Evolutionary conservation across 1,140 invertebrate species (phyloP), one percentile per base, ranked within the genome.

Genomic region (Papilio aristodemus): DNA sequence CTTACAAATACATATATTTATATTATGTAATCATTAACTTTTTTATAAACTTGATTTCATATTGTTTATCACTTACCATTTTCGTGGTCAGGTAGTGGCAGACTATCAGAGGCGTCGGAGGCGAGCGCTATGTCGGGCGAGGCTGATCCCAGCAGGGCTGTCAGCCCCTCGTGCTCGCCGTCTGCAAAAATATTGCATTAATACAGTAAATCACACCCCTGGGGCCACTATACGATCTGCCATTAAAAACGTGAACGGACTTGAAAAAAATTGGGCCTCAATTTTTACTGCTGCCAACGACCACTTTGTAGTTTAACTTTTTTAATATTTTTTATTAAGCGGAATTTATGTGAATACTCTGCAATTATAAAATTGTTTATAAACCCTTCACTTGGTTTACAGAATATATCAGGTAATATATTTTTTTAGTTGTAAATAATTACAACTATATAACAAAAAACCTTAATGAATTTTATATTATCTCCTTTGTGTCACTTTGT

Each of bases 101-200:
- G 77, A 60, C 89, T 89, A 73, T 91, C 84, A 22, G 89, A 89
- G 4, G 84, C 81, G 68, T 91, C 89, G 25, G 89, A 91, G 19
- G 86, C 85, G 6, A 87, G 76, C 10, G 86, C 86, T 43, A 88
- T 60, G 60, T 90, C 87, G 13, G 87, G 87, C 1, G 89, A 91
- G 0, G 85, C 72, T 0, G 84, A 77, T 9, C 87, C 87, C 70
- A 91, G 74, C 10, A 91, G 63, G 7, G 86, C 85, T 58, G 81
- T 79, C 58, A 91, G 73, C 3, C 85, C 86, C 39, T 84, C 82
- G 69, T 84, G 83, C 69, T 90, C 89, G 50, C 85, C 84, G 76
- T 85, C 84, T 89, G 81, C 19, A 76, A 78, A 75, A 37, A 73
- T 71, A 66, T 66, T 63, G 17, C 19, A 63, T 63, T 37, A 37